A percentile compares a stretch with the other conserved stretches of the same genome.
These are phyloP conservation scores for Phortica magna DNA, from an alignment of 2,888 invertebrate species.

Conservation along the genomic window DNA sequence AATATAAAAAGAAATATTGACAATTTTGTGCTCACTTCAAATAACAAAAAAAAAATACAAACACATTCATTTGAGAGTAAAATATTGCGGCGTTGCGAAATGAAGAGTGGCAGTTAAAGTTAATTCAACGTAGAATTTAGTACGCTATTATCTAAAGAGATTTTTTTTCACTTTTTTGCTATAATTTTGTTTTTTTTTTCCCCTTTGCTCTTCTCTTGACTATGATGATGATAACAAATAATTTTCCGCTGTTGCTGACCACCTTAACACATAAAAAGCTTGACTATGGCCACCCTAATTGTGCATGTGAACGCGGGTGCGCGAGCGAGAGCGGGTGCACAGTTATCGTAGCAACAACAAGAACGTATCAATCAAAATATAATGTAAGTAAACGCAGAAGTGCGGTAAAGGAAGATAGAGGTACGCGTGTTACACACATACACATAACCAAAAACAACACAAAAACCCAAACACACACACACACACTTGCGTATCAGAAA, in stretches of 20 bases:
- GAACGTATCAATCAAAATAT: slow-evolving; percentile 29
- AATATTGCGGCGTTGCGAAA: not conserved
- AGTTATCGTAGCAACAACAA: slow-evolving; percentile 45
- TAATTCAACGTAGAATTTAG: not conserved
- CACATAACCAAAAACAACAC: slow-evolving; percentile 8
- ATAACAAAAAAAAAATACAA: too few relatives aligned
- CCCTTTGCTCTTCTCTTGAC: not conserved
- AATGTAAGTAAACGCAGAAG: slow-evolving; percentile 25
- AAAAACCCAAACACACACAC: too few relatives aligned
- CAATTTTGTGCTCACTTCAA: too few relatives aligned
- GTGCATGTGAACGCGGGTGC: slow-evolving; percentile 5
- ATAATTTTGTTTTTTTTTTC: slow-evolving; percentile 6
- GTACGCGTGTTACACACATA: slow-evolving; percentile 29
- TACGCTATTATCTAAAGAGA: not conserved
- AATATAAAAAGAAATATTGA: too few relatives aligned
- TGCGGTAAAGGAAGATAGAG: not conserved
- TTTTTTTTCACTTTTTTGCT: not conserved
- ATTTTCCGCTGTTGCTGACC: slow-evolving; percentile 14
- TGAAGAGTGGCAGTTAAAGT: not conserved
- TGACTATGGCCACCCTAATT: slow-evolving; percentile 8
- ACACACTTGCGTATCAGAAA: slow-evolving; percentile 25
- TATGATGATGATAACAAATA: slow-evolving; percentile 1
- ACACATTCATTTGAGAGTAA: too few relatives aligned
- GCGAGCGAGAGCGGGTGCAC: slow-evolving; percentile 38
- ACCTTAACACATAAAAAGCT: slow-evolving; percentile 19